These are phyloP conservation scores for Drosophila prosaltans DNA, from an alignment of 1,140 invertebrate genomes.

Conservation along the genomic window DNA sequence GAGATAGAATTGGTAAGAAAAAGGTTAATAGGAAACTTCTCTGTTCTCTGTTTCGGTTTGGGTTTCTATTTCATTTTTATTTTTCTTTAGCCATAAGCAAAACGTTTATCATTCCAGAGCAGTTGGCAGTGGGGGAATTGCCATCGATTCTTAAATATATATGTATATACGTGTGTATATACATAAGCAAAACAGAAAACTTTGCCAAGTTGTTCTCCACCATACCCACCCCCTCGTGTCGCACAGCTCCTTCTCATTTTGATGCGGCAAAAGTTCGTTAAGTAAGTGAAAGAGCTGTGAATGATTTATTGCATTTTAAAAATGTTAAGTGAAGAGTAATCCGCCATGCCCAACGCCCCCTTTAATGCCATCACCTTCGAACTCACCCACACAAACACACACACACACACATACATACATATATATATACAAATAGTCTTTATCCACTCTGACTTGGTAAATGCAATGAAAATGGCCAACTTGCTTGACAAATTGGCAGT, in stretches of 20 bases:
- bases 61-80: constrained; percentile 14
- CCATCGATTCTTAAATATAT: constrained; percentile 13
- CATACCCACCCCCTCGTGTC: neutral
- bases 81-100: constrained; percentile 19
- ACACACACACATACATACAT: neutral
- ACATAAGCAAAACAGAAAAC: constrained; percentile 57
- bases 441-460: neutral
- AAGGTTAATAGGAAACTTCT: constrained; percentile 75
- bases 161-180: constrained; percentile 15
- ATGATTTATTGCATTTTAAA: constrained; percentile 82
- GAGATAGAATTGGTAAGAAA: constrained; percentile 31
- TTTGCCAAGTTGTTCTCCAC: constrained; percentile 23
- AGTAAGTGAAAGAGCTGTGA: constrained; percentile 81
- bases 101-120: constrained; percentile 49
- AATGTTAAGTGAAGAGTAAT: constrained; percentile 61
- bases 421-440: too few relatives aligned
- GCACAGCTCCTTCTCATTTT: neutral
- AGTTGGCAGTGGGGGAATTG: neutral
- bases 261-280: constrained; percentile 77
- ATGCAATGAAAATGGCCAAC: constrained; percentile 39
- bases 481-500: constrained; percentile 63
- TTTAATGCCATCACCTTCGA: neutral
- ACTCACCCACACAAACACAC: neutral
- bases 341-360: neutral
- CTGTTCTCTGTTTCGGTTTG: constrained; percentile 11